Conservation (phyloP, 2,797 vertebrate species). For the Lerista edwardsae region DNA sequence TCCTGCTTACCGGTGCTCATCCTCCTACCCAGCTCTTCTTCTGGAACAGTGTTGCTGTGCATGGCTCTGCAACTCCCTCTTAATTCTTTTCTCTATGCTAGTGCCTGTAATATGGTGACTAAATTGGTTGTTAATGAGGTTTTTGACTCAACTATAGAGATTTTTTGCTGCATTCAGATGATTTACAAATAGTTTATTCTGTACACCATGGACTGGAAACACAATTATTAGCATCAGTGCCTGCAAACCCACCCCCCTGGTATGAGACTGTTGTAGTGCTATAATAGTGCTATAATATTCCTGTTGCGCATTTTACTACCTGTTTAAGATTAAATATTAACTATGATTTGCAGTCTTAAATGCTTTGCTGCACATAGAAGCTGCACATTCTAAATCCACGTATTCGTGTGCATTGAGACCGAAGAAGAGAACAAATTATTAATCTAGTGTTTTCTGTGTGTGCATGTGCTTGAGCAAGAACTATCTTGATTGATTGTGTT, state of each 20-base stretch:
- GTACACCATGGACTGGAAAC: not conserved
- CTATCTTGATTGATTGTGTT: slow-evolving; percentile 59
- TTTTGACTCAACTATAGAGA: not conserved
- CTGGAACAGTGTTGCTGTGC: not conserved
- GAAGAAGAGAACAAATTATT: not conserved
- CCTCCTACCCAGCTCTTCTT: not conserved
- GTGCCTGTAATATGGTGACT: not conserved
- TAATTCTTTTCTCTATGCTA: not conserved
- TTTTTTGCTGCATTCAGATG: not conserved
- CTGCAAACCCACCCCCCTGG: not conserved
- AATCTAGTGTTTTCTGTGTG: not conserved
- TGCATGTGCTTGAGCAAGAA: slow-evolving; percentile 7
- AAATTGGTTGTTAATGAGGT: not conserved
- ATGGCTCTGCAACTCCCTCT: not conserved
- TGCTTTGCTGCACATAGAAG: not conserved
- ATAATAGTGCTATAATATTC: not conserved
- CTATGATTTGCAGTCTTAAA: slow-evolving; percentile 22
- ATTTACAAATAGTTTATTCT: not conserved
- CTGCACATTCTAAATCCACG: not conserved
- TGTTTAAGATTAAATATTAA: not conserved
- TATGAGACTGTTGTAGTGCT: not conserved
- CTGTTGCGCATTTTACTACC: not conserved
- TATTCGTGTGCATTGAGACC: not conserved
- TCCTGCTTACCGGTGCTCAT: not conserved
- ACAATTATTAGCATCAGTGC: not conserved